Conservation (phyloP, 2,797 vertebrate genomes). For the Nyctibius grandis region DNA sequence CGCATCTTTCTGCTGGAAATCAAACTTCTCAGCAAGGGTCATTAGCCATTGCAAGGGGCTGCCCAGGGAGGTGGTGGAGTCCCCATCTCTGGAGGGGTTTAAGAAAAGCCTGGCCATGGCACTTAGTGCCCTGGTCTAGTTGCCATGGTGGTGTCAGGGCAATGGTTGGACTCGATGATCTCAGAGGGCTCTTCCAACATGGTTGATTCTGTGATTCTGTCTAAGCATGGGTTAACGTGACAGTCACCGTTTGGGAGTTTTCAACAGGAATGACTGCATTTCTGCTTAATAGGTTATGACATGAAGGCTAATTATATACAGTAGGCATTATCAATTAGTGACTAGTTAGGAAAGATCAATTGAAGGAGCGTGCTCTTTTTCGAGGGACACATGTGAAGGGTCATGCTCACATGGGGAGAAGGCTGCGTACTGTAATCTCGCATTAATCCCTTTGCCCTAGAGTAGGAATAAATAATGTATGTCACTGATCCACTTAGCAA, state of each 20-base stretch:
- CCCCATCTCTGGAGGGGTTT: too few relatives aligned
- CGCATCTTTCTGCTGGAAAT: background rate
- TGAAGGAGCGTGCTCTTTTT: conserved; percentile 14
- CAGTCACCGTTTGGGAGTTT: background rate
- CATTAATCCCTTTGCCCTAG: conserved; percentile 43
- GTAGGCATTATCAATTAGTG: background rate
- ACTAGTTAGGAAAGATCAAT: conserved; percentile 47
- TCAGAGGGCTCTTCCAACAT: too few relatives aligned
- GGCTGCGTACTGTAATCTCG: conserved; percentile 7
- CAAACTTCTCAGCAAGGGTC: too few relatives aligned
- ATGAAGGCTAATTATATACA: background rate
- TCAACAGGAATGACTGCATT: background rate
- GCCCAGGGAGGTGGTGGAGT: too few relatives aligned
- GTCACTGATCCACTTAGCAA: conserved; percentile 61
- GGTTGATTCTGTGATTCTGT: too few relatives aligned
- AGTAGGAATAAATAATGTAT: conserved; percentile 60
- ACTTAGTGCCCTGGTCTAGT: too few relatives aligned
- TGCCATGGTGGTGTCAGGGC: too few relatives aligned
- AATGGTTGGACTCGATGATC: too few relatives aligned
- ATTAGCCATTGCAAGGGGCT: too few relatives aligned
- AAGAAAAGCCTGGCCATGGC: too few relatives aligned
- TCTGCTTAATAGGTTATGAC: background rate
- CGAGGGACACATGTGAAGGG: background rate
- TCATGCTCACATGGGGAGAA: background rate
- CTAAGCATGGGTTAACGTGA: background rate